Conservation (phyloP, 23 tunicate genomes). For the Styela plicata region DNA sequence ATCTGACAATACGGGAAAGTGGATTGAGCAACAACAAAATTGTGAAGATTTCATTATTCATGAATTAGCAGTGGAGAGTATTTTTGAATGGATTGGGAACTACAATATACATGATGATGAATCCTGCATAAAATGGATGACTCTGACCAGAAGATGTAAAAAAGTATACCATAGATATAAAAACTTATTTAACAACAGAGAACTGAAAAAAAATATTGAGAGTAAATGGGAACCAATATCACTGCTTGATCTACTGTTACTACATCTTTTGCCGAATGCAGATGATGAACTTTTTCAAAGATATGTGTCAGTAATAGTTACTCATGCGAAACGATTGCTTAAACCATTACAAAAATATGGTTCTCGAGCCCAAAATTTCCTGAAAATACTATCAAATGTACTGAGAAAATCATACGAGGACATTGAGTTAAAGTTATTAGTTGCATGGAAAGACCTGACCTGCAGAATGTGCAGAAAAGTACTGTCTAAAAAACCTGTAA, state of each 20-base stretch:
- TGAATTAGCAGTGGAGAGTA: constrained; percentile 26
- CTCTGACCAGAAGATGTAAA: constrained; percentile 9
- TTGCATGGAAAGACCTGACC: constrained; percentile 44
- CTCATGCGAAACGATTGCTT: constrained; percentile 40
- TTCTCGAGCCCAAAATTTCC: constrained; percentile 22
- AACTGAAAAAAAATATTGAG: neutral
- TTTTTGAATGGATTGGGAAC: constrained; percentile 2
- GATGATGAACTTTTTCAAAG: constrained; percentile 2
- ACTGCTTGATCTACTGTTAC: constrained; percentile 50
- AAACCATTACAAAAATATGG: neutral
- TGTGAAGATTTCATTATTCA: constrained; percentile 13
- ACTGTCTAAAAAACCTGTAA: constrained; percentile 29
- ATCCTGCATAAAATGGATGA: constrained; percentile 46
- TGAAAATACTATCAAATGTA: constrained; percentile 37
- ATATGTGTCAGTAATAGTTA: constrained; percentile 39
- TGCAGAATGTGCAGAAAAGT: constrained; percentile 42
- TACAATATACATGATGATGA: constrained; percentile 28
- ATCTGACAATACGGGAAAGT: neutral
- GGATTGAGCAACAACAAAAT: constrained; percentile 24
- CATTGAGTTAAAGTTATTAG: constrained; percentile 34
- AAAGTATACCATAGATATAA: constrained; percentile 2
- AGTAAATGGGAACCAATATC: constrained; percentile 40
- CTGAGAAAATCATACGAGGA: constrained; percentile 37
- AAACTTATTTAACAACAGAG: neutral
- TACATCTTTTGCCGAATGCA: constrained; percentile 52